These are phyloP conservation scores for Oscheius sp. DNA, from an alignment of 2,888 invertebrate genomes.

Conservation along the genomic window DNA sequence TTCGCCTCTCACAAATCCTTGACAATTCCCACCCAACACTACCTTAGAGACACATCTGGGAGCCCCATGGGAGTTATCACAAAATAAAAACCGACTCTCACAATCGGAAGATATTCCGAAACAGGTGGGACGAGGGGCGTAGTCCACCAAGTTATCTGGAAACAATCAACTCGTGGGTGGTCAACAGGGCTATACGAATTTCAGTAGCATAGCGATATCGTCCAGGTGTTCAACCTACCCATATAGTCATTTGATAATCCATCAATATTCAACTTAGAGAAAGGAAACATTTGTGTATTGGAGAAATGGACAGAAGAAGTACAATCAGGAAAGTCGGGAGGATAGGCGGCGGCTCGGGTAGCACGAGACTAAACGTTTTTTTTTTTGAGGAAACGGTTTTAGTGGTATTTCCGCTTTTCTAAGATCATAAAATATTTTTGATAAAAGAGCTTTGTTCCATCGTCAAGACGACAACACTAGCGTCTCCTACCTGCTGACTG, in stretches of 20 bases:
- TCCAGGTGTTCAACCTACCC: conserved; percentile 58
- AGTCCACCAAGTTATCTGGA: conserved; percentile 38
- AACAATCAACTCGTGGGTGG: no score
- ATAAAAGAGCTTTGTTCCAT: no score
- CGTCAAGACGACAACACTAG: no score
- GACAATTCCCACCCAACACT: conserved; percentile 39
- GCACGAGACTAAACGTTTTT: conserved; percentile 37
- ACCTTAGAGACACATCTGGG: conserved; percentile 59
- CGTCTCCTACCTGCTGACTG: conserved; percentile 15
- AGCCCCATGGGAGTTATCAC: conserved; percentile 46
- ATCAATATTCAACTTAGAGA: conserved; percentile 56
- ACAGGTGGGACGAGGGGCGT: neutral
- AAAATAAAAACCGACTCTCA: conserved; percentile 56
- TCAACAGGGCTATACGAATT: no score
- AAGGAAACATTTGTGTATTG: conserved; percentile 46
- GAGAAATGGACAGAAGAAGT: conserved; percentile 55
- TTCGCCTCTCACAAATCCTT: conserved; percentile 36
- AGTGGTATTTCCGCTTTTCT: no score
- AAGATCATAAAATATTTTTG: no score
- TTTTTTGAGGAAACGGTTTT: no score
- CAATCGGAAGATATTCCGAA: conserved; percentile 36
- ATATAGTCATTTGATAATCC: conserved; percentile 62
- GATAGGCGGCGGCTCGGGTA: conserved; percentile 48
- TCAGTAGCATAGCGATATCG: no score
- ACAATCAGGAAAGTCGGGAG: conserved; percentile 54